A percentile compares a stretch with the other conserved stretches of the same genome.
phyloP scores from a whole-genome alignment of 2,113 vertebrate species.

The Amblyornis subalaris region DNA sequence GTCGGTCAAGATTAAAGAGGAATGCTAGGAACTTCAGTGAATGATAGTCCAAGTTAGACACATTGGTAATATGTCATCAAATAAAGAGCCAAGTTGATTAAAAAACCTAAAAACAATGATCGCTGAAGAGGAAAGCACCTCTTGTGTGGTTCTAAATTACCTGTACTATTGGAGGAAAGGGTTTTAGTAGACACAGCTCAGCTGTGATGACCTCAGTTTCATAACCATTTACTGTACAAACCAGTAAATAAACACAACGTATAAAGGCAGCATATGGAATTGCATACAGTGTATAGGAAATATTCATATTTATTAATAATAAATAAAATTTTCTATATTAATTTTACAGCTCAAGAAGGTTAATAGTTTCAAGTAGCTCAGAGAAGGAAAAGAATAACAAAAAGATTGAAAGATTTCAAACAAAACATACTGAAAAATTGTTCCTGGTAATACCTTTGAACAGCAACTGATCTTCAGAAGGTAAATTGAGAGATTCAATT shows the following conservation, averaged over 20 bases:
- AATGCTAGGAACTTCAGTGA: not conserved
- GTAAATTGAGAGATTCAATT: not conserved
- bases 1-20: not conserved
- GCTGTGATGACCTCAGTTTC: not conserved
- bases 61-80: not conserved
- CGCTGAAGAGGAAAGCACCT: not conserved
- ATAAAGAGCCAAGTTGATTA: not conserved
- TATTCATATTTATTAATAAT: not conserved
- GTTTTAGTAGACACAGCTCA: not conserved
- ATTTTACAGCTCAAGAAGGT: not conserved
- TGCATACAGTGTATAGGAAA: not conserved
- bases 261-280: not conserved
- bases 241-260: not conserved
- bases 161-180: not conserved
- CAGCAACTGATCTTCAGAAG: not conserved
- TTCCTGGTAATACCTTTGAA: not conserved
- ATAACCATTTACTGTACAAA: not conserved
- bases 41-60: not conserved
- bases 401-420: not conserved
- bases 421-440: not conserved
- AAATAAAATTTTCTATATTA: not conserved
- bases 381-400: not conserved
- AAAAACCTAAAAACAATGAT: not conserved
- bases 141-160: not conserved
- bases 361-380: not conserved